Evolutionary conservation across 2,888 invertebrate species (phyloP), one percentile per base, ranked within the genome.

Genomic region (Cinara cedri): DNA sequence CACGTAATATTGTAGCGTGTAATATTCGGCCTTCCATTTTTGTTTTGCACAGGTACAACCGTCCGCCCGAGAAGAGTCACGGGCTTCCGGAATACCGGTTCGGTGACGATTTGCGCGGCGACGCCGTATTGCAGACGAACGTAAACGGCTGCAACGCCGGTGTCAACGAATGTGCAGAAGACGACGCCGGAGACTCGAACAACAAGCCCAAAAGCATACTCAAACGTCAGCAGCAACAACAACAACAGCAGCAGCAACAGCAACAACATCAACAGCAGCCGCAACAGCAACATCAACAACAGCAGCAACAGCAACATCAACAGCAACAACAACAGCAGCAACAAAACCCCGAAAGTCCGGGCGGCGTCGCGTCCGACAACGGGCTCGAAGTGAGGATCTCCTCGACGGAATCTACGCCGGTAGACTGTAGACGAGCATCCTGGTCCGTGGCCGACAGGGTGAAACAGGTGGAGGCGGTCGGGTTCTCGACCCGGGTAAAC

Each of bases 401-500:
- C 16, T 83, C 83, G 24, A 80, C 81, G 13, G 78, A 81, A 68
- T 57, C 80, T 46, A 80, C 75, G 10, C 78, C 81, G 14, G 81
- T 72, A 63, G 82, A 82, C 72, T 72, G 80, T 82, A 82, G 82
- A 81, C 83, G 81, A 82, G 84, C 81, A 81, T 84, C 82, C 13
- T 86, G 86, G 85, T 86, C 86, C 0, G 88, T 88, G 24, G 87
- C 88, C 16, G 89, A 89, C 83, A 85, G 87, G 49, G 85, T 87
- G n/a, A 87, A 87, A 54, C 86, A 87, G 82, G 87, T 86, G 16
- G 88, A 89, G 82, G 86, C 86, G 84, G 82, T 76, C 9, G 88
- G 88, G 16, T 90, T 88, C 84, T 90, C 89, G 0, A 90, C 90
- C 0, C 89, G 88, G 84, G 88, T 90, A 75, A 89, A 89, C 84